phyloP scores from a whole-genome alignment of 2,888 invertebrate genomes.

The Cerastis leucographa region DNA sequence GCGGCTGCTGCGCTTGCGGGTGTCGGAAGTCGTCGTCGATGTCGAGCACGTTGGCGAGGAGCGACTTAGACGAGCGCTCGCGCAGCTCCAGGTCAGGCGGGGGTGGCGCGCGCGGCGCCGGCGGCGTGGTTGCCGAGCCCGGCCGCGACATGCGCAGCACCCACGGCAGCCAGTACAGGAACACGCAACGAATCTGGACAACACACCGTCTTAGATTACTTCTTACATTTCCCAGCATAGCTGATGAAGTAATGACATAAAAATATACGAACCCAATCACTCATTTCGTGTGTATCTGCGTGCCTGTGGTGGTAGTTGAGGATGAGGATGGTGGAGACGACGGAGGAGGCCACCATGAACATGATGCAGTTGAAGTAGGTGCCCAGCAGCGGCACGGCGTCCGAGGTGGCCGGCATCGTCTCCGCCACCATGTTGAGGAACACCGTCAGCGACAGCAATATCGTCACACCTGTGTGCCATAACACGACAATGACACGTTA shows the following conservation, averaged over 20 bases:
- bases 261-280: conserved; percentile 95
- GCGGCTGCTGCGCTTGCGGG: conserved; percentile 93
- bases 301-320: conserved; percentile 99
- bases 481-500: neutral
- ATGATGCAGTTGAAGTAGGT: conserved; percentile 99
- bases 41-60: conserved; percentile 98
- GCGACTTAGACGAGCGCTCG: conserved; percentile 97
- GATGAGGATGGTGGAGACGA: conserved; percentile 99
- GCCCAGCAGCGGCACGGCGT: conserved; percentile 96
- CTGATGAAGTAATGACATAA: neutral
- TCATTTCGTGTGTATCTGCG: conserved; percentile 99
- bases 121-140: conserved; percentile 91
- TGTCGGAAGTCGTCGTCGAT: conserved; percentile 98
- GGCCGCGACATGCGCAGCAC: conserved; percentile 97
- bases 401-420: conserved; percentile 99
- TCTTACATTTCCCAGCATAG: too few species aligned
- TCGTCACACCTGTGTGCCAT: conserved; percentile 95
- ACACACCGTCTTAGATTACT: conserved; percentile 19
- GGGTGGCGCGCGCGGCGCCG: conserved; percentile 93
- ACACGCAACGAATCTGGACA: conserved; percentile 95
- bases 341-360: conserved; percentile 99
- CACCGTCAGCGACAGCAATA: conserved; percentile 99
- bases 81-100: conserved; percentile 96
- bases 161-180: conserved; percentile 99
- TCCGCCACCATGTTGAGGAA: conserved; percentile 99